Conservation (phyloP, 92 coral and sea anemone species). For the Nematostella vectensis region DNA sequence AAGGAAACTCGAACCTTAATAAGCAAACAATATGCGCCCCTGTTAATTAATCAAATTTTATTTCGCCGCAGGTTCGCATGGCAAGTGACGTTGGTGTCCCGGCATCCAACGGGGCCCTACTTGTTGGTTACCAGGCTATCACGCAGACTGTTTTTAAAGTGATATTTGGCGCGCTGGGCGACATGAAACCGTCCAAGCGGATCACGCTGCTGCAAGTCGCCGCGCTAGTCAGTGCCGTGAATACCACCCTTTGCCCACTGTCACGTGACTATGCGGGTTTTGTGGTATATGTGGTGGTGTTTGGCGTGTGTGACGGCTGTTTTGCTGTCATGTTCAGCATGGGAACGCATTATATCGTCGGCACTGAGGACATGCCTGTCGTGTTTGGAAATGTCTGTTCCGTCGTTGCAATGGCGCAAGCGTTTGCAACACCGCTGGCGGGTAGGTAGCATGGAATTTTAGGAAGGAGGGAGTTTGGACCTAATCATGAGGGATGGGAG, state of each 20-base stretch:
- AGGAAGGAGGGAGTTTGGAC: no score
- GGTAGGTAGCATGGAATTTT: conserved; percentile 28
- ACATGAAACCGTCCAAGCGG: conserved; percentile 32
- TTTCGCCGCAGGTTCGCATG: conserved; percentile 51
- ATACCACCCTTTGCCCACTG: conserved; percentile 46
- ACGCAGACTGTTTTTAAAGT: conserved; percentile 52
- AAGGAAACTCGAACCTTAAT: no score
- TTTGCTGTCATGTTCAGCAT: conserved; percentile 68
- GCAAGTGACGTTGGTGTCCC: conserved; percentile 63
- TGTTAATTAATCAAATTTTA: no score
- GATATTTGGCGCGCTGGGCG: conserved; percentile 59
- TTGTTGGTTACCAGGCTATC: conserved; percentile 69
- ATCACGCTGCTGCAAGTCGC: conserved; percentile 40
- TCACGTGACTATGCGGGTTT: conserved; percentile 36
- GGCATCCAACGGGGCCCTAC: conserved; percentile 49
- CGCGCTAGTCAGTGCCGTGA: conserved; percentile 37
- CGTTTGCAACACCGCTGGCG: conserved; percentile 64
- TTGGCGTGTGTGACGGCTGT: conserved; percentile 73
- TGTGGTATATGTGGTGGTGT: conserved; percentile 50
- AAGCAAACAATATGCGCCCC: no score
- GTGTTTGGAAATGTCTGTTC: conserved; percentile 65
- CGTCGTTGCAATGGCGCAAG: conserved; percentile 50
- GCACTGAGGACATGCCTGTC: conserved; percentile 54
- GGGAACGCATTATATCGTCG: conserved; percentile 66
- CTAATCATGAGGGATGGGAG: no score